Evolutionary conservation across 2,113 vertebrate genomes (phyloP).

Genomic region (Amphilophus citrinellus): DNA sequence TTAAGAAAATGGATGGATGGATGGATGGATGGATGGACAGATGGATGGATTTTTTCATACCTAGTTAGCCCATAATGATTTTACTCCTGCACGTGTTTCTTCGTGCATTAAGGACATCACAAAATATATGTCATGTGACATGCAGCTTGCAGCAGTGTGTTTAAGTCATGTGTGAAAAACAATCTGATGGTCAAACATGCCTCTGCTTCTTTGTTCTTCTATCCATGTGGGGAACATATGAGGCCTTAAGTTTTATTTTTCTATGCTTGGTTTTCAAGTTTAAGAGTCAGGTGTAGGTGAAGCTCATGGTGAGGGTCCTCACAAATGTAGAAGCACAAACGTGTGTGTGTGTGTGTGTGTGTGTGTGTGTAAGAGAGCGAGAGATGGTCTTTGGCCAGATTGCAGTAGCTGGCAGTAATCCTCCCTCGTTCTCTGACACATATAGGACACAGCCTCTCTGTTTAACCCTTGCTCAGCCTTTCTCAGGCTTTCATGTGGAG

Average conservation of each 20-base stretch:
- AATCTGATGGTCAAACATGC: neutral
- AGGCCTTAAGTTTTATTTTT: neutral
- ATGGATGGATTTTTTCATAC: neutral
- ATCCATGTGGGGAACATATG: neutral
- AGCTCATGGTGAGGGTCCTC: neutral
- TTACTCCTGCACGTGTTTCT: neutral
- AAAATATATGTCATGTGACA: neutral
- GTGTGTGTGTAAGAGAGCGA: neutral
- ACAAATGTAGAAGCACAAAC: neutral
- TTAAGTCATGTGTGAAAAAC: neutral
- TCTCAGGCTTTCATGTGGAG: neutral
- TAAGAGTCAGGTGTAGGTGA: neutral
- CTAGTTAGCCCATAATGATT: neutral
- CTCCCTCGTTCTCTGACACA: conserved; percentile 1
- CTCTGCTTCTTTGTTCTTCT: neutral
- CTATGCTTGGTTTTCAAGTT: neutral
- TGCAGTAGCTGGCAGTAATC: conserved; percentile 18
- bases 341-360: neutral
- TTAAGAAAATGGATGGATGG: neutral
- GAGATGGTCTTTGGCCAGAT: neutral
- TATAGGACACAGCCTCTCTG: neutral
- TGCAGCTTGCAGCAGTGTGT: neutral
- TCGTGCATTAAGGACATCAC: neutral
- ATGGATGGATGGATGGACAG: neutral
- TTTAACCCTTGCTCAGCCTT: neutral